Evolutionary conservation across 2,888 invertebrate species (phyloP), one percentile per base, ranked within the genome.

Genomic region (Matsumyia berberina): DNA sequence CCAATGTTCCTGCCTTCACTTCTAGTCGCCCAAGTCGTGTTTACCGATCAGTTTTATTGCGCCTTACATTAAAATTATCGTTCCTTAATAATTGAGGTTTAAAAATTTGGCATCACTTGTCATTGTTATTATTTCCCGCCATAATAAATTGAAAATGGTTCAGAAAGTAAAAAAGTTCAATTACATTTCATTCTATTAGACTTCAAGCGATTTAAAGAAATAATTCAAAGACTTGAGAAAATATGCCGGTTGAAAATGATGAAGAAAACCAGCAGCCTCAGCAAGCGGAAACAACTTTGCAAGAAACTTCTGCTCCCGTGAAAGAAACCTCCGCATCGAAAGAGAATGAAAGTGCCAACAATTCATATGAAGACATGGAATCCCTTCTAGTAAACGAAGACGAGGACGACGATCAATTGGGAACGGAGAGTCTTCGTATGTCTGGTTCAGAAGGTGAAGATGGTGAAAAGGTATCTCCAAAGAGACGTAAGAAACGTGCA

Each of bases 401-500:
- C 4, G 86, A 87, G 0, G 89, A 90, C 81, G 88, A 87, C 0
- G 89, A 90, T 77, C 86, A 89, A 31, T 85, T 91, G n/a, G 90
- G 90, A 49, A 87, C 88, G 15, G 89, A 90, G 35, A 89, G 88
- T 49, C 87, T 91, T 19, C 58, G 88, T 35, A 86, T 91, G 87
- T 90, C 90, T 5, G 90, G 89, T 5, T 89, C 90, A 5, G 90
- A 90, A 39, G 87, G 87, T 8, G 89, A 87, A 12, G 87, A 88
- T 17, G 49, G 69, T 33, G 46, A 69, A 0, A 19, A 24, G 0
- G 49, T 62, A 0, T 73, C 78, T 9, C 80, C 82, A 11, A 9
- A 37, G 9, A 15, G 72, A 6, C 77, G 62, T n/a, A 33, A 42
- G 29, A 77, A 67, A 46, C 74, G 51, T 0, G 8, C 29, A 2